phyloP scores from a whole-genome alignment of 2,797 vertebrate genomes.

The Ciconia nigra region DNA sequence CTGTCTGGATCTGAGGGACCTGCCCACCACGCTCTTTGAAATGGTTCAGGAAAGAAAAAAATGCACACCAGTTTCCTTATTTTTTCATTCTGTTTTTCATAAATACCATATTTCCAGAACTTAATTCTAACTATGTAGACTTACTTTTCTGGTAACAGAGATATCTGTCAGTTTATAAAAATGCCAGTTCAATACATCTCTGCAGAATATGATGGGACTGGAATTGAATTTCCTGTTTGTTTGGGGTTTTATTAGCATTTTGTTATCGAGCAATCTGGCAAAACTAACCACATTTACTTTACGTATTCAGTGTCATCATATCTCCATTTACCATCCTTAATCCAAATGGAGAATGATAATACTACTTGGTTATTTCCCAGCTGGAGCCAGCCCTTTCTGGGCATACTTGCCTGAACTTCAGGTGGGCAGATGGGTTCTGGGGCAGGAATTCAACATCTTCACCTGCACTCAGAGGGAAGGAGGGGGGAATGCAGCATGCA shows the following conservation, averaged over 20 bases:
- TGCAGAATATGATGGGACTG: background rate
- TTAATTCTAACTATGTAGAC: background rate
- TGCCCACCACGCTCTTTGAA: background rate
- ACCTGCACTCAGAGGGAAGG: background rate
- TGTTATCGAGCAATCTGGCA: background rate
- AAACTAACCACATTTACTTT: background rate
- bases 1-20: background rate
- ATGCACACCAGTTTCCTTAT: background rate
- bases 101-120: background rate
- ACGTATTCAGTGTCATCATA: background rate
- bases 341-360: background rate
- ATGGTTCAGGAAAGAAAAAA: background rate
- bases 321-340: background rate
- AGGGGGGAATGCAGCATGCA: fast-evolving
- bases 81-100: background rate
- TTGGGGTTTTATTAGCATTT: background rate
- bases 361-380: background rate
- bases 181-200: background rate
- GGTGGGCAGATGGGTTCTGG: background rate
- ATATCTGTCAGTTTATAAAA: background rate
- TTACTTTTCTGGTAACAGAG: background rate
- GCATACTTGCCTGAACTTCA: background rate
- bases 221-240: background rate
- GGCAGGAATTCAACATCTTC: background rate
- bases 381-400: background rate